These are phyloP conservation scores for Puma concolor DNA, from an alignment of 2,113 vertebrate species.

Conservation along the genomic window DNA sequence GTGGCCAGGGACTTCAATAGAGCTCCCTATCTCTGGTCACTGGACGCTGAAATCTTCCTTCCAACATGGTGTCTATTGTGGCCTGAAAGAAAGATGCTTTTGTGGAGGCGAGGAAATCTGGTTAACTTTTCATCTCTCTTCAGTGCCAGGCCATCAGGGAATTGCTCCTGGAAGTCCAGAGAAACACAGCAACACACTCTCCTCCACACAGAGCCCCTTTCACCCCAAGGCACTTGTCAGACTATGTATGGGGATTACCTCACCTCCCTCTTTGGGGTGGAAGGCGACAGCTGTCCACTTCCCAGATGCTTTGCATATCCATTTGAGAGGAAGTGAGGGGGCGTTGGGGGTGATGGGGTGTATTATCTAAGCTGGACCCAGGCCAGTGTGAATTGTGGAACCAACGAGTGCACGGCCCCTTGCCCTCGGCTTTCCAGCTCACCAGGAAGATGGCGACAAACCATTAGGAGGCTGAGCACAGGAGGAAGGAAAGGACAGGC, in stretches of 20 bases:
- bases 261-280: conserved; percentile 49
- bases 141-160: background rate
- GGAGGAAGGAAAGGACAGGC: background rate
- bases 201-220: conserved; percentile 67
- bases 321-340: conserved; percentile 63
- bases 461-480: background rate
- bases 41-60: background rate
- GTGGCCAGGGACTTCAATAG: background rate
- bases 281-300: conserved; percentile 50
- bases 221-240: conserved; percentile 19
- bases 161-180: conserved; percentile 24
- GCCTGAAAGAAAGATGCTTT: conserved; percentile 79
- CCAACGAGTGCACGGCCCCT: background rate
- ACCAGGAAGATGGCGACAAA: background rate
- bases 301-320: conserved; percentile 57
- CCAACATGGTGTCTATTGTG: background rate
- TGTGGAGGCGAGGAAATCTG: conserved; percentile 36
- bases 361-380: conserved; percentile 50
- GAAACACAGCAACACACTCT: conserved; percentile 15
- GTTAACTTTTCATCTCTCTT: background rate
- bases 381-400: conserved; percentile 4
- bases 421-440: conserved; percentile 6
- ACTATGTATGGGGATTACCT: conserved; percentile 65
- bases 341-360: background rate
- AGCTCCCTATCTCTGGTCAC: background rate